Percentiles rank a stretch among this genome's conserved stretches.
Conservation (phyloP, 1,140 invertebrate species). For the Vanessa tameamea region DNA sequence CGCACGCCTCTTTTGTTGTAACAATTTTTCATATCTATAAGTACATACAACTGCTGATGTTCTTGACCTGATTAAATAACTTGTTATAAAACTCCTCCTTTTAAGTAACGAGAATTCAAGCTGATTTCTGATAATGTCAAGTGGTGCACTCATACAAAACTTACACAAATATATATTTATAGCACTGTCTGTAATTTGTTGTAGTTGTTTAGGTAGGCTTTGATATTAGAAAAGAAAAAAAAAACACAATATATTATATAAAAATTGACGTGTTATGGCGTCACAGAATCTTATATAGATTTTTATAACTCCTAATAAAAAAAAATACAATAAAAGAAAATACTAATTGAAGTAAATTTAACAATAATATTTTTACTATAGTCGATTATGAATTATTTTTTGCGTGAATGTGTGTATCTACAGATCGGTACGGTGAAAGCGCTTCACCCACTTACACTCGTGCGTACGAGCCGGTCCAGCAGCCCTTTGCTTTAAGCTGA, state of each 20-base stretch:
- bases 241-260: too few species aligned
- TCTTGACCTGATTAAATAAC: conserved; percentile 13
- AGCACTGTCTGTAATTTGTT: too few species aligned
- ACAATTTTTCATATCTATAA: not conserved
- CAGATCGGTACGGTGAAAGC: not conserved
- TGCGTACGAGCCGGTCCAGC: not conserved
- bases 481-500: not conserved
- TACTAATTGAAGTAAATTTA: too few species aligned
- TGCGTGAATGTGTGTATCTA: not conserved
- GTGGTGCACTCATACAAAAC: not conserved
- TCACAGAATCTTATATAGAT: too few species aligned
- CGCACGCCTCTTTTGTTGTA: not conserved
- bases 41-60: not conserved
- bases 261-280: too few species aligned
- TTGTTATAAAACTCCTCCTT: conserved; percentile 8
- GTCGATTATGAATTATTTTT: not conserved
- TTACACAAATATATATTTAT: too few species aligned
- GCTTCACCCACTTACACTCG: conserved; percentile 4
- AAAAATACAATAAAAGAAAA: too few species aligned
- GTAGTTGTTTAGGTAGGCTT: too few species aligned
- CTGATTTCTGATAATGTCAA: not conserved
- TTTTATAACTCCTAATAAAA: too few species aligned
- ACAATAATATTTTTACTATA: too few species aligned
- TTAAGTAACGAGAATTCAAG: not conserved
- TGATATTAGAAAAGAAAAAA: too few species aligned